Conservation (phyloP, 2,797 vertebrate genomes). For the Hippopotamyrus pictus region DNA sequence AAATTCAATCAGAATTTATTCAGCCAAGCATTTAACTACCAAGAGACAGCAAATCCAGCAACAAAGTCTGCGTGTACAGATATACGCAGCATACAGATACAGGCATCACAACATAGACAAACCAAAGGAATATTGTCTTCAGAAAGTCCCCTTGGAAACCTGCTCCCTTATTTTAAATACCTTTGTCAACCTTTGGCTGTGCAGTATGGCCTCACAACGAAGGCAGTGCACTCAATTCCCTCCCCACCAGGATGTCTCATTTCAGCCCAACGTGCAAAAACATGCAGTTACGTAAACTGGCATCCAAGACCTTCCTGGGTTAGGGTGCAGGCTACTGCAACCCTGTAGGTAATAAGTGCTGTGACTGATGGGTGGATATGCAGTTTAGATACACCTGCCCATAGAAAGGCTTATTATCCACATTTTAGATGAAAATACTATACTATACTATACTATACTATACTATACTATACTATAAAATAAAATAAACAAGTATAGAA, state of each 20-base stretch:
- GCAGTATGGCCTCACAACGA: background rate
- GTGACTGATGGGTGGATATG: background rate
- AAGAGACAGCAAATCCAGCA: conserved; percentile 17
- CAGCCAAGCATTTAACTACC: conserved; percentile 5
- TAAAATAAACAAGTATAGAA: background rate
- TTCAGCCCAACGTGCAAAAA: background rate
- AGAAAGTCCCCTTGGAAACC: conserved; percentile 23
- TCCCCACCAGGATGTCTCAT: background rate
- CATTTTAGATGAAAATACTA: background rate
- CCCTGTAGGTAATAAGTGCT: background rate
- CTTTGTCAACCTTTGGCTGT: conserved; percentile 4
- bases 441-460: background rate
- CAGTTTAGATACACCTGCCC: background rate
- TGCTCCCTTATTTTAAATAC: conserved; percentile 21
- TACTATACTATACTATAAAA: background rate
- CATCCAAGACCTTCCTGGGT: background rate
- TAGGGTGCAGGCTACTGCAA: background rate
- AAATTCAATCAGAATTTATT: conserved; percentile 4
- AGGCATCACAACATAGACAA: background rate
- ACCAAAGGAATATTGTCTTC: conserved; percentile 24
- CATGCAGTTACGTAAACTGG: background rate
- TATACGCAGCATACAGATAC: background rate
- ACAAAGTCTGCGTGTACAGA: background rate
- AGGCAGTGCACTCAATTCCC: background rate
- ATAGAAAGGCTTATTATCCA: background rate